phyloP scores from a whole-genome alignment of 2,888 invertebrate genomes.

The Ceramica pisi region DNA sequence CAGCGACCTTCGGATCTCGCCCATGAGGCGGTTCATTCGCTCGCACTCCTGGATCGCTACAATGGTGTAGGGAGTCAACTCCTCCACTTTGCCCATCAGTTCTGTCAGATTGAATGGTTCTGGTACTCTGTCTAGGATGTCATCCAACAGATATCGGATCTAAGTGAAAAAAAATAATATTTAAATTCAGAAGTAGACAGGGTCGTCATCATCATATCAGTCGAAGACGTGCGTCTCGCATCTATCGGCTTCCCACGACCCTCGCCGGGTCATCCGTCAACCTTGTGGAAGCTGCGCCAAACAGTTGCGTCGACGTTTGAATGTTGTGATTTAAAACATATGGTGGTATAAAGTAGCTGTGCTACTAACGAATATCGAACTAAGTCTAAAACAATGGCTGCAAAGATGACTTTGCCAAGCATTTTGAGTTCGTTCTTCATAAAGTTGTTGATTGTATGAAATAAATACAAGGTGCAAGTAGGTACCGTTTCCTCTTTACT shows the following conservation, averaged over 20 bases:
- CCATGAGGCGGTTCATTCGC: slow-evolving; percentile 97
- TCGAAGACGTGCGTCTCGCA: too few relatives aligned
- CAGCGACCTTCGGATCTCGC: slow-evolving; percentile 95
- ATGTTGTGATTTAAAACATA: too few relatives aligned
- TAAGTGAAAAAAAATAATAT: slow-evolving; percentile 69
- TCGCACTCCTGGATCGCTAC: slow-evolving; percentile 98
- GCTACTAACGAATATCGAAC: too few relatives aligned
- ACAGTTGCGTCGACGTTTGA: too few relatives aligned
- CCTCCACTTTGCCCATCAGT: slow-evolving; percentile 96
- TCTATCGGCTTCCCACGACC: too few relatives aligned
- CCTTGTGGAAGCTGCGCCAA: too few relatives aligned
- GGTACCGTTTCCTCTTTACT: slow-evolving; percentile 95
- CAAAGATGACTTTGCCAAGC: background rate
- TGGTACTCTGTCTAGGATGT: slow-evolving; percentile 96
- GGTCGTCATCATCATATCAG: too few relatives aligned
- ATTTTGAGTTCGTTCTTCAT: background rate
- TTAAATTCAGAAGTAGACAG: background rate
- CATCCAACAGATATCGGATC: slow-evolving; percentile 95
- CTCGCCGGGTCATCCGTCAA: too few relatives aligned
- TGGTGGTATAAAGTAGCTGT: too few relatives aligned
- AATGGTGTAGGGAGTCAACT: slow-evolving; percentile 97
- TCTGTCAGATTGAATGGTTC: slow-evolving; percentile 97
- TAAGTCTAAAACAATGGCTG: background rate
- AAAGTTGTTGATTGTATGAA: background rate
- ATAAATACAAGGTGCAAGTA: background rate